A percentile compares a stretch with the other conserved stretches of the same genome.
Evolutionary conservation across 2,888 invertebrate genomes (phyloP).

Genomic region (Zootermopsis nevadensis): DNA sequence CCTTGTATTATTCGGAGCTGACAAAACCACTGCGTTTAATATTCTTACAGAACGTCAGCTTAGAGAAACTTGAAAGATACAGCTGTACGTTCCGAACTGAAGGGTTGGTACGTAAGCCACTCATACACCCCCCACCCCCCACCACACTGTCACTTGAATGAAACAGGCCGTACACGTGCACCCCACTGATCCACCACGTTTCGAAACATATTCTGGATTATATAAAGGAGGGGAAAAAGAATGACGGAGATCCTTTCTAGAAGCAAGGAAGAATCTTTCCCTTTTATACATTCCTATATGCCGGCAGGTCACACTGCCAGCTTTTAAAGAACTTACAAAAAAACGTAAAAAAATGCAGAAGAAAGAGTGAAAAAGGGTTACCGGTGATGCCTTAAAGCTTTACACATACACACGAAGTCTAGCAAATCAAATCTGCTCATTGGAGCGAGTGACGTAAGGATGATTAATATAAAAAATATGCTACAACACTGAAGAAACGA

Average conservation of each 20-base stretch:
- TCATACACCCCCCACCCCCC: neutral
- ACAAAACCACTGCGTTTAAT: too few relatives aligned
- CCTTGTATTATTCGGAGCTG: too few relatives aligned
- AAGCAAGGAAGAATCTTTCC: constrained; percentile 3
- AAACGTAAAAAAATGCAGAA: neutral
- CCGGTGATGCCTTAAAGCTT: neutral
- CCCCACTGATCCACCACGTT: constrained; percentile 6
- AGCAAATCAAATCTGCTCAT: constrained; percentile 46
- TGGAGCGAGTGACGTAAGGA: constrained; percentile 47
- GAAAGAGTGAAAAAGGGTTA: constrained; percentile 23
- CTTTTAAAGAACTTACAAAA: constrained; percentile 26
- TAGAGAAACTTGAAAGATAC: too few relatives aligned
- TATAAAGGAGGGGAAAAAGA: neutral
- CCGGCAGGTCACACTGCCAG: constrained; percentile 24
- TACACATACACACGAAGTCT: constrained; percentile 29
- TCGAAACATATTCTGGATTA: constrained; percentile 27
- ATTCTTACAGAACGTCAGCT: too few relatives aligned
- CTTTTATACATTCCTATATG: constrained; percentile 4
- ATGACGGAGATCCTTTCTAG: neutral
- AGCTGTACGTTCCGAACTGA: neutral
- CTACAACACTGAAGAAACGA: constrained; percentile 46
- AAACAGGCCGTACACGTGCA: neutral
- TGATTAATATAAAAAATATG: constrained; percentile 50
- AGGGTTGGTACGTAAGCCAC: constrained; percentile 27
- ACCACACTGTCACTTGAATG: neutral